Base-by-base conservation (phyloP, 2,113 vertebrate genomes). In the Urocynchramus pylzowi region DNA sequence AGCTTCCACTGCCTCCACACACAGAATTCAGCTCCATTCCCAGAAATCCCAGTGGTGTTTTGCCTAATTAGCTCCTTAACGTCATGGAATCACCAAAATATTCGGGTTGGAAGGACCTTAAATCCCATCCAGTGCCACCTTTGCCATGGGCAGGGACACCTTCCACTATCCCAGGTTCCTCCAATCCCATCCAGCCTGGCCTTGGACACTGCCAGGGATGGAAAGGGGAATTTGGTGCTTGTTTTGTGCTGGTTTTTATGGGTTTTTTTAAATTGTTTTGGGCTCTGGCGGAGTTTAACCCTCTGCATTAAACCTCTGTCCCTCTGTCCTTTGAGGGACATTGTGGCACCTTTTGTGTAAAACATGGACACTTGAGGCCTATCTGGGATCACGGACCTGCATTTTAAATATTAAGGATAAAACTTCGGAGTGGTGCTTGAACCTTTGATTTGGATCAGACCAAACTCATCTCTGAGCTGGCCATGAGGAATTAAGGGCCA, bases 321-420 rank as follows among this genome's bases (percentile, higher is more conserved):
- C 59, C 59, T 23, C 20, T 27, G 44, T 49, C 33, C 17, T 57
- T 17, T 65, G 50, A 39, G 52, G 50, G 8, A 2, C n/a, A n/a
- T n/a, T n/a, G n/a, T n/a, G n/a, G n/a, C n/a, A n/a, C 2, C 20
- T 16, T 11, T 20, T 16, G 33, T 4, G 21, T 17, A 49, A 39
- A 15, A 26, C 39, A 10, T 4, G 5, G 3, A 7, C 6, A 1
- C 2, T 1, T 1, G 0, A 22, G 50, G 28, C 16, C 52, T 35
- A 30, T 8, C 21, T 16, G 45, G 49, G 28, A 3, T 54, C 60
- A 1, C 31, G 13, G n/a, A 4, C 10, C 9, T 44, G 13, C 30
- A 57, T 28, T 47, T 28, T 16, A 42, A 61, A 20, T 60, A 8
- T 9, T 3, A 1, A 14, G 27, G 50, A 5, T 33, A 27, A 57